A percentile compares a stretch with the other conserved stretches of the same genome.
Conservation (phyloP, 2,888 invertebrate species). For the Keiferia lycopersicella region DNA sequence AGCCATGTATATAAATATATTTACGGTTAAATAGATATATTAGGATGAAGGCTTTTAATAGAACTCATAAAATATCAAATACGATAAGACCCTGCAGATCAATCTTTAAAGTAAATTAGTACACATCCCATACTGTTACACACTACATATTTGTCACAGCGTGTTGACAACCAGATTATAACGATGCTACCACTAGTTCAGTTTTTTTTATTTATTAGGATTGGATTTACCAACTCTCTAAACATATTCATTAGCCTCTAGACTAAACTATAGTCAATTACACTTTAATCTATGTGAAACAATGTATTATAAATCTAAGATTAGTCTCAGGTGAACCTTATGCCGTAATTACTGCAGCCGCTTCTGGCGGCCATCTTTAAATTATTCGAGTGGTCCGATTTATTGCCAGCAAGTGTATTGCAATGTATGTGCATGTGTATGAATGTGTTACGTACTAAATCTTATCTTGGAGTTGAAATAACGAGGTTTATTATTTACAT, state of each 20-base stretch:
- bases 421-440: constrained; percentile 20
- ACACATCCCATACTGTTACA: too few species aligned
- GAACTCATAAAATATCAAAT: too few species aligned
- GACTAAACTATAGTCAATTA: constrained; percentile 47
- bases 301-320: constrained; percentile 59
- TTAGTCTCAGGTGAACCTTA: constrained; percentile 61
- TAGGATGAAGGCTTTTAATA: too few species aligned
- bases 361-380: constrained; percentile 46
- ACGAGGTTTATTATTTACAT: constrained; percentile 1
- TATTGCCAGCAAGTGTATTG: constrained; percentile 25
- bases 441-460: constrained; percentile 27
- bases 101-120: too few species aligned
- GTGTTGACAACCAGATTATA: too few species aligned
- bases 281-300: constrained; percentile 60
- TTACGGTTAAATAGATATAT: background rate
- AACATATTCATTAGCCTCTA: constrained; percentile 33
- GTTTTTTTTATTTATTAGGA: background rate
- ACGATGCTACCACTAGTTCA: background rate
- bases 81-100: too few species aligned
- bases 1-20: too few species aligned
- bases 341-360: constrained; percentile 51
- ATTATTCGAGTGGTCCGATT: constrained; percentile 29
- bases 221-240: constrained; percentile 40
- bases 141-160: too few species aligned
- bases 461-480: constrained; percentile 31